Base-by-base conservation (phyloP, 2,888 invertebrate genomes). In the Leptinotarsa rubiginosa region DNA sequence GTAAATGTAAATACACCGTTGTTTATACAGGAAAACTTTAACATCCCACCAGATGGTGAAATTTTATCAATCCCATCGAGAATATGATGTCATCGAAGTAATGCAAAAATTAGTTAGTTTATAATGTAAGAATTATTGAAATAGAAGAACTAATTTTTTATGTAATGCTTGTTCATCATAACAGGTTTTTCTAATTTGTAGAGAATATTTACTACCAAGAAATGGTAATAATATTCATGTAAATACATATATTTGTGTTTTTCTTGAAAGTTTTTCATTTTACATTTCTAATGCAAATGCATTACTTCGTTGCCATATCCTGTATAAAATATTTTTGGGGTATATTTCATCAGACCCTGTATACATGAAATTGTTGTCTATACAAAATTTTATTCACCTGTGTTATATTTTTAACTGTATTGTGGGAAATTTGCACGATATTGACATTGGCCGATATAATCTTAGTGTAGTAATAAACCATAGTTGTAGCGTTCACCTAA, bases 391-490 rank as follows among this genome's bases (percentile, higher is more conserved):
- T 67, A 72, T 72, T 49, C 4, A 54, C 49, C 62, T 49, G 67
- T 72, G 68, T 54, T 64, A 73, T 73, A 73, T 73, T 69, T 73
- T 62, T 41, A 16, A n/a, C 15, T 62, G 62, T 10, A 62, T 41
- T 16, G 62, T 62, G 62, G n/a, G 10, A 41, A 62, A 62, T 41
- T 41, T 62, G 62, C 62, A 62, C 62, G n/a, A 31, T 25, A 62
- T 62, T 62, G n/a, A 31, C 13, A 31, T 41, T 62, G 62, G 62
- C 41, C 62, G 16, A 31, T 62, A 62, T 62, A 31, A 31, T 31
- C 4, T 31, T 41, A 62, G 62, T 41, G 41, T 62, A 62, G n/a
- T n/a, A 31, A 41, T 31, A 10, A 22, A 18, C 1, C 12, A 31
- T 62, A 31, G 41, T n/a, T 31, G 31, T 62, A 62, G 59, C 22